phyloP scores from a whole-genome alignment of 2,113 vertebrate species.

The Empidonax alnorum region DNA sequence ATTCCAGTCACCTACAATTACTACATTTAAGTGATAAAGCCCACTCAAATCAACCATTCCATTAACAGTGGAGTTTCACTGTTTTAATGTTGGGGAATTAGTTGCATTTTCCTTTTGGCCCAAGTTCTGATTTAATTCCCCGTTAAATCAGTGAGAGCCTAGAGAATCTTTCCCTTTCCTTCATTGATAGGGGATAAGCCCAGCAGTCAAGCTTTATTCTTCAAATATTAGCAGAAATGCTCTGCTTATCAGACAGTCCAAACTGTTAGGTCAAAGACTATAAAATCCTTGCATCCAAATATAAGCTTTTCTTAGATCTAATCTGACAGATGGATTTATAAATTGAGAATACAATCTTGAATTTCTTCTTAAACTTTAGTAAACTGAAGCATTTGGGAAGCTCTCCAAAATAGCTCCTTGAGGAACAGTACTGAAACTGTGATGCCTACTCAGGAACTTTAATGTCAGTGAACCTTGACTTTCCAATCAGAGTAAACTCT shows the following conservation, averaged over 20 bases:
- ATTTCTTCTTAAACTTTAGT: neutral
- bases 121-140: neutral
- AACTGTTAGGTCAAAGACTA: neutral
- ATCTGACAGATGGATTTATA: neutral
- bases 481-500: neutral
- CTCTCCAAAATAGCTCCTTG: neutral
- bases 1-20: neutral
- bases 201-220: slow-evolving; percentile 17
- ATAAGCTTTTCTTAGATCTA: neutral
- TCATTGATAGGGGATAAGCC: neutral
- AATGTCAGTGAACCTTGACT: neutral
- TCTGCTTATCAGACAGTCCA: neutral
- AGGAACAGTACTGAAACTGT: neutral
- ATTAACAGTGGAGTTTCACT: neutral
- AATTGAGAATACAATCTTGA: neutral
- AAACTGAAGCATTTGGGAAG: neutral
- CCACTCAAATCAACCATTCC: neutral
- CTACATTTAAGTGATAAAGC: neutral
- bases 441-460: neutral
- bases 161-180: neutral
- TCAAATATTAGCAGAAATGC: neutral
- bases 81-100: neutral
- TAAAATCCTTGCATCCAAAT: slow-evolving; percentile 11
- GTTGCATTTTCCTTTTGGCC: neutral
- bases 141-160: neutral